Percentiles rank a stretch among this genome's conserved stretches.
Evolutionary conservation across 1,140 invertebrate genomes (phyloP).

Genomic region (Bursaphelenchus mucronatus): DNA sequence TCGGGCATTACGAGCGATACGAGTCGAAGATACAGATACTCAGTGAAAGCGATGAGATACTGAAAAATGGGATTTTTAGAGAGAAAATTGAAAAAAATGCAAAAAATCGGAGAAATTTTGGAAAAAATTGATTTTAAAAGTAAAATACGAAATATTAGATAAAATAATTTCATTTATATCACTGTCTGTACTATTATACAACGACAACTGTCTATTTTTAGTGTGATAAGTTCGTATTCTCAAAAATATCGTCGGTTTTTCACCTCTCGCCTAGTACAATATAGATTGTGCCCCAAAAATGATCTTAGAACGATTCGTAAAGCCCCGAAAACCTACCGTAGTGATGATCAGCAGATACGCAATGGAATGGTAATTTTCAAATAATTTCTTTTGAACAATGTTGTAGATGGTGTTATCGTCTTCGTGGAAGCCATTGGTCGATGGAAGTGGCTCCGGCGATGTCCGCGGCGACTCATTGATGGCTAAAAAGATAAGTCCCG

Average conservation of each 20-base stretch:
- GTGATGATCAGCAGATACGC: constrained; percentile 40
- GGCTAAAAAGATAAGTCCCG: no score
- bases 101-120: constrained; percentile 3
- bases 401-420: constrained; percentile 28
- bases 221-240: no score
- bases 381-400: constrained; percentile 37
- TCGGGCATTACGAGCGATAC: constrained; percentile 44
- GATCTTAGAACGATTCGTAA: not conserved
- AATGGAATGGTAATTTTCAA: constrained; percentile 41
- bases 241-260: not conserved
- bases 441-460: no score
- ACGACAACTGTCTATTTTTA: not conserved
- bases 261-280: not conserved
- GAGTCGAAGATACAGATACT: constrained; percentile 42
- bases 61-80: constrained; percentile 18
- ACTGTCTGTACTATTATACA: not conserved
- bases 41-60: constrained; percentile 46
- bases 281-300: not conserved
- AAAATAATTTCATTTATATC: constrained; percentile 10
- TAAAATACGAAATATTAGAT: not conserved
- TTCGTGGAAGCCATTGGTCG: not conserved
- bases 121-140: constrained; percentile 10
- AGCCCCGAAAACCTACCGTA: constrained; percentile 26
- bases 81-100: constrained; percentile 7
- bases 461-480: no score